Base-by-base conservation (phyloP, 2,113 vertebrate genomes). In the Taxidea taxus region DNA sequence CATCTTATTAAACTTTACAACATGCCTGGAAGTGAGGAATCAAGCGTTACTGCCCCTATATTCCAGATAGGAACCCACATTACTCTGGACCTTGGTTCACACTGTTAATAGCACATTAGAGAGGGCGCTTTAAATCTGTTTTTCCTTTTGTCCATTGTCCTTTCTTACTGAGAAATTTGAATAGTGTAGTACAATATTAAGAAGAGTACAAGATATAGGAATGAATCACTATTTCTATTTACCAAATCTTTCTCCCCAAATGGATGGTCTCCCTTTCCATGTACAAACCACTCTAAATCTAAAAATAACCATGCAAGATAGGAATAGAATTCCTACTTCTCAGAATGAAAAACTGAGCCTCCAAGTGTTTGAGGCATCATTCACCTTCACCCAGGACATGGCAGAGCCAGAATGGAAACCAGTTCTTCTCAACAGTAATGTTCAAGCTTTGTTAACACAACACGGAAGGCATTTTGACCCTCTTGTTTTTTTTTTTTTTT, bases 1-100 rank as follows among this genome's bases (percentile, higher is more conserved):
- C 66, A 86, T 86, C 93, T 91, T 96, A 97, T 96, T 94, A 97
- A 95, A 90, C 85, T 96, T 96, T 94, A 82, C 77, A 84, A 44
- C 75, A 14, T 93, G 82, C 39, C 93, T 94, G 75, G 56, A 94
- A 97, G 34, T 66, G 83, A 97, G 75, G 84, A 96, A 94, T 90
- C 91, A 77, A 84, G 68, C 56, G 44, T 82, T 83, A 81, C 23
- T 66, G n/a, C 7, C 66, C 56, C 54, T 44, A 16, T 84, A 90
- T 90, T 64, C 87, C 49, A 92, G 87, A 64, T 29, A 86, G 64
- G 34, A 93, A 87, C 80, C 64, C 1, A 11, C 23, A 2, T 87
- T 70, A 23, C 37, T 90, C 78, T 70, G 68, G 74, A 39, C 64
- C 58, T 87, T 31, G 20, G 74, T 49, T 90, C 29, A 20, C 3